phyloP scores from a whole-genome alignment of 2,888 invertebrate species.

The Eupithecia inturbata region DNA sequence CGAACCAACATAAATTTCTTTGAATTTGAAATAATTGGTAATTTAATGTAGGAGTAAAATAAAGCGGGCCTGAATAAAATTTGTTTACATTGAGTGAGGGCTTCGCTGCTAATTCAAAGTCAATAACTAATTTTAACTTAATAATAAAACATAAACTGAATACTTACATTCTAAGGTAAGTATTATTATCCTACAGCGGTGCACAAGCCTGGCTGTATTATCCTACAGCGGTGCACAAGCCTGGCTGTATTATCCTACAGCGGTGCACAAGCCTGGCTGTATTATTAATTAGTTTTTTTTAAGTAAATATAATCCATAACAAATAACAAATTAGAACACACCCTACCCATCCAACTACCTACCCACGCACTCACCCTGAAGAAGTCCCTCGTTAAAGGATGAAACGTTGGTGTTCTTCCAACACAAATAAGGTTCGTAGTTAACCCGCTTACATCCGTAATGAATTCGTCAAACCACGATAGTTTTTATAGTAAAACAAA shows the following conservation, averaged over 20 bases:
- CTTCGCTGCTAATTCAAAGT: constrained; percentile 21
- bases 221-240: not conserved
- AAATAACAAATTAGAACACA: too few relatives aligned
- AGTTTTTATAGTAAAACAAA: too few relatives aligned
- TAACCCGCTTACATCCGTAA: too few relatives aligned
- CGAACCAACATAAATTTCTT: constrained; percentile 14
- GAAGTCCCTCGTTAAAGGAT: too few relatives aligned
- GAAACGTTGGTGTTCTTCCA: too few relatives aligned
- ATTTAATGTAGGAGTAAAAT: constrained; percentile 26
- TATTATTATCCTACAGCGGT: not conserved
- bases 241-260: not conserved
- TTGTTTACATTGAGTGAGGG: constrained; percentile 22
- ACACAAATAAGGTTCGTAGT: too few relatives aligned
- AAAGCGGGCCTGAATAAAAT: constrained; percentile 22
- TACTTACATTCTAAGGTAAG: not conserved
- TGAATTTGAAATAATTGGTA: constrained; percentile 21
- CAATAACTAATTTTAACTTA: constrained; percentile 19
- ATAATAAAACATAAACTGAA: constrained; percentile 2
- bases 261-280: not conserved
- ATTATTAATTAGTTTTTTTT: not conserved
- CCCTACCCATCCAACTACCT: too few relatives aligned
- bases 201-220: not conserved
- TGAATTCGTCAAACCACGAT: too few relatives aligned
- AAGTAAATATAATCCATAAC: not conserved
- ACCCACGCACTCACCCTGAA: too few relatives aligned